Evolutionary conservation across 1,140 invertebrate genomes (phyloP).

Genomic region (Drosophila sp.): DNA sequence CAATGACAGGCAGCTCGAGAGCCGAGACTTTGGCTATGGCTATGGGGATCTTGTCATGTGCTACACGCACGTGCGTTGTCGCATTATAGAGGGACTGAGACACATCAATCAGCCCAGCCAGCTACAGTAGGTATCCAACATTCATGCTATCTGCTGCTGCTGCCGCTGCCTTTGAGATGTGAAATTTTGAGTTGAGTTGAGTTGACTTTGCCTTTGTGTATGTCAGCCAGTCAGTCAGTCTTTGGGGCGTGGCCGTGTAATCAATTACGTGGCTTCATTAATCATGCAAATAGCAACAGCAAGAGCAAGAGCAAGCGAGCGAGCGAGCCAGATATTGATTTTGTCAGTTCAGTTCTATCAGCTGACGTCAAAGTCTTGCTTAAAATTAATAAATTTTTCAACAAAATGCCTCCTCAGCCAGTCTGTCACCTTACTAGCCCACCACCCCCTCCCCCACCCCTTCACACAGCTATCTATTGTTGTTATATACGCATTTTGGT

Average conservation of each 20-base stretch:
- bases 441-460: not conserved
- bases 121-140: not conserved
- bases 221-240: not conserved
- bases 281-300: slow-evolving; percentile 72
- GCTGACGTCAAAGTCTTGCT: slow-evolving; percentile 62
- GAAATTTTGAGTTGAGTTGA: slow-evolving; percentile 38
- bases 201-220: slow-evolving; percentile 32
- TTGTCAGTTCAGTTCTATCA: slow-evolving; percentile 60
- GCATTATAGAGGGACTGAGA: slow-evolving; percentile 35
- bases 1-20: slow-evolving; percentile 49
- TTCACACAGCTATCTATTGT: slow-evolving; percentile 27
- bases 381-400: slow-evolving; percentile 68
- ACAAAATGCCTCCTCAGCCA: slow-evolving; percentile 30
- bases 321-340: slow-evolving; percentile 60
- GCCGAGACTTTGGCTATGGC: slow-evolving; percentile 2
- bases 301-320: slow-evolving; percentile 20
- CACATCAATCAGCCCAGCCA: slow-evolving; percentile 65
- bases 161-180: slow-evolving; percentile 54
- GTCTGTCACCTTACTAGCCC: slow-evolving; percentile 10
- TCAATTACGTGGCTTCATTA: slow-evolving; percentile 78
- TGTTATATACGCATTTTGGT: slow-evolving; percentile 36
- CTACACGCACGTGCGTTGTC: slow-evolving; percentile 52
- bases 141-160: slow-evolving; percentile 32
- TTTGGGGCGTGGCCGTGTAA: slow-evolving; percentile 64
- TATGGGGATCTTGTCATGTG: slow-evolving; percentile 30